Conservation (phyloP, 2,113 vertebrate species). For the human (Homo sapiens) region DNA sequence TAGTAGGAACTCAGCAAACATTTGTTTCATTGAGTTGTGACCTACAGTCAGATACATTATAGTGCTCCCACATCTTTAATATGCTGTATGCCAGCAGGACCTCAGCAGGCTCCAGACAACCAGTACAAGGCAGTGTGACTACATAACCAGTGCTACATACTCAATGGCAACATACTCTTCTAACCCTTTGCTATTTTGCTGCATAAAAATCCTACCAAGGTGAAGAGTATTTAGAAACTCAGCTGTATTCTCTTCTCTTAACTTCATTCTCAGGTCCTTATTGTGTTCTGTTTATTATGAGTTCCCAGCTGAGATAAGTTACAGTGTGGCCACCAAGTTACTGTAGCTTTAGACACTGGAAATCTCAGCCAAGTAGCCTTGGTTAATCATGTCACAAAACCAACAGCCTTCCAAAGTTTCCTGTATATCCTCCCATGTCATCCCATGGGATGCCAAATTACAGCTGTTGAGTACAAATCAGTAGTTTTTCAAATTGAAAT, state of each 20-base stretch:
- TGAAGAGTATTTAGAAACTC: background rate
- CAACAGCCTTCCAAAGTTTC: conserved; percentile 19
- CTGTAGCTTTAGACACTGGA: background rate
- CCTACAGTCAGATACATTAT: background rate
- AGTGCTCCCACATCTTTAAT: background rate
- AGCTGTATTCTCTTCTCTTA: background rate
- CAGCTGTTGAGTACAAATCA: conserved; percentile 58
- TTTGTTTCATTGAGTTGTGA: background rate
- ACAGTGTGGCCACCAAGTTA: background rate
- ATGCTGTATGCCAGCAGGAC: background rate
- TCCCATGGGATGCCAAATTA: conserved; percentile 34
- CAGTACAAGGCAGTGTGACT: background rate
- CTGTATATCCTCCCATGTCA: conserved; percentile 41
- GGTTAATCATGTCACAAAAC: conserved; percentile 7
- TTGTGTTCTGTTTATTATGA: background rate
- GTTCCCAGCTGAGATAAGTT: background rate
- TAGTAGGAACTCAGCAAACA: background rate
- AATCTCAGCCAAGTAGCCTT: background rate
- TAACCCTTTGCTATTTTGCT: background rate
- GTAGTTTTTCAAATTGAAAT: conserved; percentile 60
- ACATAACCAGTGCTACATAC: background rate
- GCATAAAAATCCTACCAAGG: background rate
- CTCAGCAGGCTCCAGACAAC: background rate
- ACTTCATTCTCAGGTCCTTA: background rate
- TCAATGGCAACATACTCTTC: background rate